Evolutionary conservation across 2,113 vertebrate genomes (phyloP), one percentile per base, ranked within the genome.

Genomic region (Nymphicus hollandicus): DNA sequence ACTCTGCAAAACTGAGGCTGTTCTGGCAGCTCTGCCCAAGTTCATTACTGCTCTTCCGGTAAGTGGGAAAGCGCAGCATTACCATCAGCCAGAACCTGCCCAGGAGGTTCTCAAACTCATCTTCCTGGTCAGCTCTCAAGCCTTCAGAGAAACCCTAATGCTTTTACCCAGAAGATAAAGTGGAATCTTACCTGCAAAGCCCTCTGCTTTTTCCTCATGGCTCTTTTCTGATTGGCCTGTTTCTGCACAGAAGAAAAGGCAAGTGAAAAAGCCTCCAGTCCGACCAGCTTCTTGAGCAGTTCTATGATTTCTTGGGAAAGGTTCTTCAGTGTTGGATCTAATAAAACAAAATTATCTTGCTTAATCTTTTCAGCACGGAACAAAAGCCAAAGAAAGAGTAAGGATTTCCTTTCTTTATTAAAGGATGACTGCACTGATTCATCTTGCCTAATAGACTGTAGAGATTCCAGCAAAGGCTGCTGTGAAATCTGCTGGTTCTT

Each of bases 271-370:
- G 18, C 97, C 95, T 99, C 98, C 63, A 99, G 96, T 4, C 99
- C 99, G 27, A 99, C 98, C 74, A 99, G 96, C 91, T 98, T 99
- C 98, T 99, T 99, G 39, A 99, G 97, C 89, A 99, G 95, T 70
- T 99, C 99, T 41, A 99, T 98, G 81, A 99, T 98, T 97, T 99
- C 99, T 93, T 99, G 99, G 9, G 99, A 98, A 60, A 99, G 98
- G 94, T 99, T 99, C 98, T 99, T 99, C 89, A 99, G 92, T 1
- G 98, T 98, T 87, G 99, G 98, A 96, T 99, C 99, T 99, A 91
- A 58, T 49, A 60, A 91, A 76, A 81, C 29, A 95, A 49, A 61
- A 58, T 18, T 20, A 35, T 68, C 13, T 50, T 35, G 23, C 10
- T 81, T 89, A 2, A 78, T 66, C 12, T 64, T 76, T 81, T 52